Base-by-base conservation (phyloP, 1,140 invertebrate species). In the Orussus abietinus region DNA sequence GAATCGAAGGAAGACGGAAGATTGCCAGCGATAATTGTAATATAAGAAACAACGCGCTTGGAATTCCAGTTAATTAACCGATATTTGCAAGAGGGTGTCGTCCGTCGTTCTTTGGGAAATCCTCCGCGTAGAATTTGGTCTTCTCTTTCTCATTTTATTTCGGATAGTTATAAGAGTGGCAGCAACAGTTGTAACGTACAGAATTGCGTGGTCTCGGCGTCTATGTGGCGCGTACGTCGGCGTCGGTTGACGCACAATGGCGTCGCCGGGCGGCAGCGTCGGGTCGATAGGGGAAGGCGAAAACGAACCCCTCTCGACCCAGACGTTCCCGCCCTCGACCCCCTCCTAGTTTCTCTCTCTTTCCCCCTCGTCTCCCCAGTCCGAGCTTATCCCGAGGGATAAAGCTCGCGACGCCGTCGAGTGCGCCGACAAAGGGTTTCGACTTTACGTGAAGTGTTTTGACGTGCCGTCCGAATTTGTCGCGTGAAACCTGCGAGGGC, bases 261-360 rank as follows among this genome's bases (percentile, higher is more conserved):
- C 66, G 62, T 59, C 57, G 53, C 54, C 29, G 41, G 44, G 53
- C 55, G 53, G 53, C 53, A 59, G 42, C 53, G 54, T 43, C 53
- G 62, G 66, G 59, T 71, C 66, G 65, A 71, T 71, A 69, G 44
- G 50, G 41, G 47, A 53, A 58, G 49, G 52, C 46, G 54, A 55
- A 64, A 58, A 53, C 56, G 45, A 46, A 56, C 19, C 36, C 14
- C 12, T 31, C 31, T 31, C 49, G 17, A 42, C 48, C 48, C 57
- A 37, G 31, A 14, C 31, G 31, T 32, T 32, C 12, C 9, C 31
- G 17, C 31, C 31, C 31, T 32, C 31, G 31, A 32, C 13, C 3
- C 12, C 3, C 13, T 32, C 31, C 13, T 32, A n/a, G n/a, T n/a
- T n/a, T n/a, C n/a, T n/a, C n/a, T n/a, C n/a, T n/a, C n/a, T n/a